Evolutionary conservation across 2,113 vertebrate species (phyloP).

Genomic region (Erpornis zantholeuca): DNA sequence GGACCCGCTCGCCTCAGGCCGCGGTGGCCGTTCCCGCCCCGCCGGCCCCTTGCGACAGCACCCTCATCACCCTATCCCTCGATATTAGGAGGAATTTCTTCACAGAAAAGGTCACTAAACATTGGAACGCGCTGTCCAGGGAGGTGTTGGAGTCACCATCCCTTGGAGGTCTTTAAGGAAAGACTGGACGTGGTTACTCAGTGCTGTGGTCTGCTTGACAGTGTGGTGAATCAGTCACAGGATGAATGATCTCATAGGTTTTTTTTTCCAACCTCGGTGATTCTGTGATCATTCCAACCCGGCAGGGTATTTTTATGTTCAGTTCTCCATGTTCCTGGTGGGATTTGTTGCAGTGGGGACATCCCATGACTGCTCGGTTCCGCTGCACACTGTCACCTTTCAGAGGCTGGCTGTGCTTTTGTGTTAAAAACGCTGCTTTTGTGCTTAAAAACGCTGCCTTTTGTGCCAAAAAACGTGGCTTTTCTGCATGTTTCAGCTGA

Average conservation of each 20-base stretch:
- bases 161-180: neutral
- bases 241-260: neutral
- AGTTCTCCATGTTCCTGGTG: neutral
- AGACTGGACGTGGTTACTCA: neutral
- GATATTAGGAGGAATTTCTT: neutral
- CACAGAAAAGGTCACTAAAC: neutral
- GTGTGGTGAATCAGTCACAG: neutral
- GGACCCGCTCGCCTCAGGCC: neutral
- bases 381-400: neutral
- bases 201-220: neutral
- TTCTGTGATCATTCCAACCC: neutral
- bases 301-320: neutral
- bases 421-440: neutral
- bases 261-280: neutral
- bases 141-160: neutral
- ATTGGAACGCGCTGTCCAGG: neutral
- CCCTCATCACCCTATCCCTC: neutral
- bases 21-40: neutral
- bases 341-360: slow-evolving; percentile 22
- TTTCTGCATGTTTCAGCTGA: neutral
- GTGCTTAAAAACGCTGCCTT: neutral
- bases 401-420: neutral
- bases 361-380: slow-evolving; percentile 21
- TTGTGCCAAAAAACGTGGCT: neutral
- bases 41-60: neutral